These are phyloP conservation scores for Melanerpes aurifrons DNA, from an alignment of 2,113 vertebrate genomes.

Conservation along the genomic window DNA sequence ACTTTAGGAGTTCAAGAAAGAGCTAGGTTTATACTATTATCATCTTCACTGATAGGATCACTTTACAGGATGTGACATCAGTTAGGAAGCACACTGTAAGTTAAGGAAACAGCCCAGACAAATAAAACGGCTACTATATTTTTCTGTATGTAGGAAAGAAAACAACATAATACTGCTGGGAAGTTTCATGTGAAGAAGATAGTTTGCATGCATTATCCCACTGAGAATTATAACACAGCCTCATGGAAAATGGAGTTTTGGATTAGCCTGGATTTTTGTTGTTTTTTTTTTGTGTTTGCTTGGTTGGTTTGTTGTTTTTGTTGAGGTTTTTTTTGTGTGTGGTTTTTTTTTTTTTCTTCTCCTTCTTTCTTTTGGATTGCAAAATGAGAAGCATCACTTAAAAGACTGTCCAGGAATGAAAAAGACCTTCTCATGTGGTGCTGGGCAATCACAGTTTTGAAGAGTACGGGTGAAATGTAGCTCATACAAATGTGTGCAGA, in stretches of 20 bases:
- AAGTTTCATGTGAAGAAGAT: background rate
- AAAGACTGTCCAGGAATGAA: background rate
- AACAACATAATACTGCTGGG: background rate
- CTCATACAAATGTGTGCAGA: background rate
- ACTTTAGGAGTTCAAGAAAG: background rate
- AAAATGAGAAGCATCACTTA: background rate
- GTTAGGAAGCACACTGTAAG: background rate
- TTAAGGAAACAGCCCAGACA: background rate
- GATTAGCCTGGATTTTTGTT: background rate
- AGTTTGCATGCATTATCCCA: background rate
- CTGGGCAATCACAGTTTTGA: background rate
- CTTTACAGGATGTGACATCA: background rate
- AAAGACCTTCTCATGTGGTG: background rate
- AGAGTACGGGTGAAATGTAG: background rate
- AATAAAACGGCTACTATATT: background rate
- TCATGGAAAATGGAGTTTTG: background rate
- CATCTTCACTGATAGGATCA: background rate
- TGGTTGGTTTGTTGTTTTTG: background rate
- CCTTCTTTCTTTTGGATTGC: background rate
- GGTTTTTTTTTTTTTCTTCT: background rate
- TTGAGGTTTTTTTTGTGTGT: background rate
- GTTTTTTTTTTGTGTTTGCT: background rate
- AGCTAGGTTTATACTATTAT: background rate
- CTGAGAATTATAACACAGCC: background rate
- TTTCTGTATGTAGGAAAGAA: background rate